Conservation (phyloP, 2,888 invertebrate species). For the Harpagoxenus sublaevis region DNA sequence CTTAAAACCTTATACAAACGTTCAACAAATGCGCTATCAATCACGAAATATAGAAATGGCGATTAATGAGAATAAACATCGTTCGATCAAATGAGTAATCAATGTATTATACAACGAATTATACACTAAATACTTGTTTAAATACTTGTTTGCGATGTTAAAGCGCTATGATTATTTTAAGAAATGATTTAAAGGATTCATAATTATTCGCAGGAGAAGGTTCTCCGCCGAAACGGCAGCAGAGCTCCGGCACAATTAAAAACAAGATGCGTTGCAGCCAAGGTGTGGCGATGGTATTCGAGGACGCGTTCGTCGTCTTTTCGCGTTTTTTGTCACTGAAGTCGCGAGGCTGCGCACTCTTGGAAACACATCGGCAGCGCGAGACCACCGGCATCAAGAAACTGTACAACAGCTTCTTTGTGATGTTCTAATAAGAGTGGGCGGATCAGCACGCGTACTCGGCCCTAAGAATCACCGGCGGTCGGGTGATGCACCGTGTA, state of each 20-base stretch:
- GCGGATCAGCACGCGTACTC: constrained; percentile 58
- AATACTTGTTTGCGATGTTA: constrained; percentile 2
- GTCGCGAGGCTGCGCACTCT: constrained; percentile 88
- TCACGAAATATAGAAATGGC: not conserved
- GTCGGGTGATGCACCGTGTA: constrained; percentile 72
- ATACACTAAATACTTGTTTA: constrained; percentile 9
- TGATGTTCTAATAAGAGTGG: constrained; percentile 93
- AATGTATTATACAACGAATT: constrained; percentile 23
- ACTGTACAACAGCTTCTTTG: constrained; percentile 95
- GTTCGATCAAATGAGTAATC: not conserved
- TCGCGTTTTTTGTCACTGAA: constrained; percentile 84
- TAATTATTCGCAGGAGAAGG: constrained; percentile 16
- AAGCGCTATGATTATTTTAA: not conserved
- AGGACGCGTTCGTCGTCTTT: constrained; percentile 85
- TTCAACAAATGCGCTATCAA: constrained; percentile 21
- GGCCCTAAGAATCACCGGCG: constrained; percentile 61
- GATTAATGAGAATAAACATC: constrained; percentile 3
- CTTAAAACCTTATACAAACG: not conserved
- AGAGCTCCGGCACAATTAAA: constrained; percentile 48
- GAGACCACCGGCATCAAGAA: constrained; percentile 95
- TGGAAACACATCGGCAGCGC: constrained; percentile 93
- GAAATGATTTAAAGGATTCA: constrained; percentile 6
- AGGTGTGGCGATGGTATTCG: constrained; percentile 85
- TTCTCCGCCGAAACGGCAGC: constrained; percentile 45
- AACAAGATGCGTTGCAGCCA: constrained; percentile 83